Conservation (phyloP, 2,113 vertebrate genomes). For the Cairina moschata region DNA sequence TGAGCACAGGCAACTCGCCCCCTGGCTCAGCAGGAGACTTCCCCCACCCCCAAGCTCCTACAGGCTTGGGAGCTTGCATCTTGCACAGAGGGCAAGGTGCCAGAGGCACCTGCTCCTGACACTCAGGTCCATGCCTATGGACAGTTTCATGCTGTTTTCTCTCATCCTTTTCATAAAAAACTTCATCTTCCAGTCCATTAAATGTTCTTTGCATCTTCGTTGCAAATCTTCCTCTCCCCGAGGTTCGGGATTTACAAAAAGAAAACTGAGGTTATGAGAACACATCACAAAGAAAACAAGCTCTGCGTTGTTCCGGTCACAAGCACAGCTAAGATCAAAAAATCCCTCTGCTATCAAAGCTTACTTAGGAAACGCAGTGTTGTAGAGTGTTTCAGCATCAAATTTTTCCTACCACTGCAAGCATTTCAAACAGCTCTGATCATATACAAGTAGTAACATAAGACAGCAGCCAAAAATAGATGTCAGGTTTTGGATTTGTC, state of each 20-base stretch:
- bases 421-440: neutral
- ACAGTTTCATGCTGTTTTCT: neutral
- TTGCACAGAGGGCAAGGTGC: neutral
- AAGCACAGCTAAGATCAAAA: neutral
- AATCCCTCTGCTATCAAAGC: neutral
- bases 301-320: fast-evolving
- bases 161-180: neutral
- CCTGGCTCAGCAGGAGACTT: neutral
- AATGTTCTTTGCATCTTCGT: neutral
- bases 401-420: neutral
- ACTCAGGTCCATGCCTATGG: fast-evolving
- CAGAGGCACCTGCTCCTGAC: neutral
- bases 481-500: neutral
- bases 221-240: neutral
- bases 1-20: neutral
- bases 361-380: neutral
- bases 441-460: neutral
- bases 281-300: neutral
- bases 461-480: neutral
- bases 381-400: neutral
- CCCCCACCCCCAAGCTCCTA: neutral
- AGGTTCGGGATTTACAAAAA: neutral
- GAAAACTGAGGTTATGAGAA: neutral
- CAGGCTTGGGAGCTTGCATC: fast-evolving
- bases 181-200: neutral